phyloP scores from a whole-genome alignment of 2,113 vertebrate genomes.

The Symphodus melops region DNA sequence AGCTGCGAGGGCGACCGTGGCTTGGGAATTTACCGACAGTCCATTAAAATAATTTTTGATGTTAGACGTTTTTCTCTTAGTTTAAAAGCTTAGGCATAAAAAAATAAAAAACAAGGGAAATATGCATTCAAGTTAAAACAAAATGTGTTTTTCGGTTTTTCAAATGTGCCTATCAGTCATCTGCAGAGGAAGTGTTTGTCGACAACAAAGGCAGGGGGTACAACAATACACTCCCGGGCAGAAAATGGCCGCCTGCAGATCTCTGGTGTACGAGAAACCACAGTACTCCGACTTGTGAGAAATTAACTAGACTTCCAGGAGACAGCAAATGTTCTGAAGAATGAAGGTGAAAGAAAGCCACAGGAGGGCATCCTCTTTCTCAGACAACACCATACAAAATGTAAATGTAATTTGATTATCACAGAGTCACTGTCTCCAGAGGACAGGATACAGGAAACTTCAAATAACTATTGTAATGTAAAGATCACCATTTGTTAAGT shows the following conservation, averaged over 20 bases:
- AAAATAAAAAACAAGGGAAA: slow-evolving; percentile 3
- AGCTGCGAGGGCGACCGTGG: slow-evolving; percentile 7
- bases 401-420: too few species aligned
- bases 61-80: neutral
- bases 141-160: slow-evolving; percentile 3
- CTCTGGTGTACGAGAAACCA: neutral
- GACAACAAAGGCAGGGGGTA: slow-evolving; percentile 20
- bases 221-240: slow-evolving; percentile 32
- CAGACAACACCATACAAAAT: too few species aligned
- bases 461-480: too few species aligned
- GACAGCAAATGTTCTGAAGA: too few species aligned
- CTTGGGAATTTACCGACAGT: slow-evolving; percentile 34
- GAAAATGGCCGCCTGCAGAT: slow-evolving; percentile 62
- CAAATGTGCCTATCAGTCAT: slow-evolving; percentile 2
- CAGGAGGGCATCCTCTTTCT: too few species aligned
- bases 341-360: too few species aligned
- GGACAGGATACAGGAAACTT: too few species aligned
- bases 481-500: too few species aligned
- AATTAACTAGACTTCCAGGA: too few species aligned
- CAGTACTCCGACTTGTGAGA: neutral
- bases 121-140: neutral
- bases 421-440: too few species aligned
- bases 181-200: neutral
- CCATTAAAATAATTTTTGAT: slow-evolving; percentile 42
- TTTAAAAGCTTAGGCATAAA: slow-evolving; percentile 17